Evolutionary conservation across 53 echinoderm and acorn worm genomes (phyloP).

Genomic region (Luidia sarsii): DNA sequence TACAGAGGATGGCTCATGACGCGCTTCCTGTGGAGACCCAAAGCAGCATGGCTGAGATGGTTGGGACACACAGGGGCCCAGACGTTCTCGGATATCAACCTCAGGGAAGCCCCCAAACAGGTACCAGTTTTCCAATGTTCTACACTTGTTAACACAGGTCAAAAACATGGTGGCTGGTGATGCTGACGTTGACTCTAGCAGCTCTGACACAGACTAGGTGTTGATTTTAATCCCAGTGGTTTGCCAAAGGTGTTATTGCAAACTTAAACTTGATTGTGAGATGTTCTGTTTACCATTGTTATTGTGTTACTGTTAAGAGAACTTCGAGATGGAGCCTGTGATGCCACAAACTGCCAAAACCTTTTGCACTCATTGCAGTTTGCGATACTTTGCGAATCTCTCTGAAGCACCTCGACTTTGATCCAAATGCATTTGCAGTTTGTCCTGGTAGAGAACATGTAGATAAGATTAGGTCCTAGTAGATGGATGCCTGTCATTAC

Average conservation of each 20-base stretch:
- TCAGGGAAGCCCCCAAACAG: background rate
- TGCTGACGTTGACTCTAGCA: background rate
- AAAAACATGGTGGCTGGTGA: constrained; percentile 1
- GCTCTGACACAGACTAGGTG: constrained; percentile 9
- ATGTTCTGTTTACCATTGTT: too few species aligned
- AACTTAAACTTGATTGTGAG: background rate
- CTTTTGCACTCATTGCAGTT: background rate
- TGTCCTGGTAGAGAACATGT: too few species aligned
- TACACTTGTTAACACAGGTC: constrained; percentile 1
- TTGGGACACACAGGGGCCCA: background rate
- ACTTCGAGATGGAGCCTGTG: background rate
- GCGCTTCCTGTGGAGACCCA: background rate
- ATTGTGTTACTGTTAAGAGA: background rate
- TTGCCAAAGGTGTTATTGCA: background rate
- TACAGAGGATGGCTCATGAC: background rate
- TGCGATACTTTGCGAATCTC: background rate
- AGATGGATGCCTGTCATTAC: too few species aligned
- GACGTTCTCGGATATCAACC: background rate
- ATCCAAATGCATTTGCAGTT: too few species aligned
- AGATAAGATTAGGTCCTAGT: too few species aligned
- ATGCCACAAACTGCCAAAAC: background rate
- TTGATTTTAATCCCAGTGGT: background rate
- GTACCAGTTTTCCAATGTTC: constrained; percentile 18
- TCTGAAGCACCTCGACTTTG: too few species aligned
- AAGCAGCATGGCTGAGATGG: background rate